These are phyloP conservation scores for Sceloporus undulatus DNA, from an alignment of 2,113 vertebrate genomes.

Conservation along the genomic window DNA sequence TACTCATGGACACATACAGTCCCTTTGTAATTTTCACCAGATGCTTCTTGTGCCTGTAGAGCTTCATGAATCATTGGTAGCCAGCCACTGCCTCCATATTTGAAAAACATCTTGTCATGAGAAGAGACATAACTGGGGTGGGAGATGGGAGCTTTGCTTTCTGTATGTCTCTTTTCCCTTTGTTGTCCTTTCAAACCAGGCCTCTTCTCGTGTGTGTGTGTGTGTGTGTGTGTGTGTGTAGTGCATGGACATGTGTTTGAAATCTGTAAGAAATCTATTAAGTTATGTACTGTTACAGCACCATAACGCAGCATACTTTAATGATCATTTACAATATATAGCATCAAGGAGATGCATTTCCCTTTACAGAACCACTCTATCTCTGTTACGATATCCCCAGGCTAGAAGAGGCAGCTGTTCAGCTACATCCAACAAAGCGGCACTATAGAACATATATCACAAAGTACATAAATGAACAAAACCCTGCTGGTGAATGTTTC, in stretches of 20 bases:
- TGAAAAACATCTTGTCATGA: neutral
- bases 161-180: neutral
- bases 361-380: neutral
- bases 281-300: neutral
- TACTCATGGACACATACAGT: neutral
- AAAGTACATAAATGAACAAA: neutral
- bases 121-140: neutral
- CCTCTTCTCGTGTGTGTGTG: neutral
- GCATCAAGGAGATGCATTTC: neutral
- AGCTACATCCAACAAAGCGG: neutral
- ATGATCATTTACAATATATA: slow-evolving; percentile 5
- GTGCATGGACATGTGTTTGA: neutral
- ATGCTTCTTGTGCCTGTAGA: neutral
- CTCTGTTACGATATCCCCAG: neutral
- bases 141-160: no score
- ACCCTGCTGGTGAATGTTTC: neutral
- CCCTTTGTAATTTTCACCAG: neutral
- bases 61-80: neutral
- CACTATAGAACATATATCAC: neutral
- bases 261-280: neutral
- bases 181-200: neutral
- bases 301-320: neutral
- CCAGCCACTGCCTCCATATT: neutral
- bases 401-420: slow-evolving; percentile 5
- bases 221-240: neutral